A percentile compares a stretch with the other conserved stretches of the same genome.
phyloP scores from a whole-genome alignment of 1,140 invertebrate genomes.

The Hormaphis cornu region DNA sequence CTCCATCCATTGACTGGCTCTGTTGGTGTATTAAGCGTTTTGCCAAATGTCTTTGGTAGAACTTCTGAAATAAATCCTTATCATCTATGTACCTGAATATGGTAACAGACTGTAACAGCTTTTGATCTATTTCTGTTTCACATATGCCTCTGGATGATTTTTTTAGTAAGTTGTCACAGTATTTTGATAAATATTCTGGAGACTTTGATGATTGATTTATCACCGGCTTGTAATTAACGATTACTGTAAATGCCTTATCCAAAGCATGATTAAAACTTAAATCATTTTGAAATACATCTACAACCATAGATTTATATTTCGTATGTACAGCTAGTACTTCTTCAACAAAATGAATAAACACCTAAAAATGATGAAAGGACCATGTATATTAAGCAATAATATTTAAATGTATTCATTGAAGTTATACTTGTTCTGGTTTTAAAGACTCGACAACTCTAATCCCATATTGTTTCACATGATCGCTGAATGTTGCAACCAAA shows the following conservation, averaged over 20 bases:
- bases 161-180: conserved; percentile 92
- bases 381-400: neutral
- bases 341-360: conserved; percentile 84
- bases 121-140: conserved; percentile 81
- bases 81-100: conserved; percentile 99
- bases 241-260: conserved; percentile 82
- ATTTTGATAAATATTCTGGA: conserved; percentile 81
- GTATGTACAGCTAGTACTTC: conserved; percentile 81
- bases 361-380: conserved; percentile 45
- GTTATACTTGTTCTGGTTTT: conserved; percentile 18
- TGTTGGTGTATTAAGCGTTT: conserved; percentile 85
- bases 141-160: conserved; percentile 80
- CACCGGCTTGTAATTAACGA: conserved; percentile 74
- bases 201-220: conserved; percentile 64
- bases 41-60: conserved; percentile 84
- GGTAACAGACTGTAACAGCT: conserved; percentile 75
- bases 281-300: conserved; percentile 78
- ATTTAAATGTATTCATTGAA: neutral
- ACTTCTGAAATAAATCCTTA: conserved; percentile 97
- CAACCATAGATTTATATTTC: conserved; percentile 78
- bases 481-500: conserved; percentile 74
- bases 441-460: conserved; percentile 16
- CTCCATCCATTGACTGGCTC: conserved; percentile 92
- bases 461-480: conserved; percentile 67
- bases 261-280: conserved; percentile 87